phyloP scores from a whole-genome alignment of 1,140 invertebrate genomes.

The Orussus abietinus region DNA sequence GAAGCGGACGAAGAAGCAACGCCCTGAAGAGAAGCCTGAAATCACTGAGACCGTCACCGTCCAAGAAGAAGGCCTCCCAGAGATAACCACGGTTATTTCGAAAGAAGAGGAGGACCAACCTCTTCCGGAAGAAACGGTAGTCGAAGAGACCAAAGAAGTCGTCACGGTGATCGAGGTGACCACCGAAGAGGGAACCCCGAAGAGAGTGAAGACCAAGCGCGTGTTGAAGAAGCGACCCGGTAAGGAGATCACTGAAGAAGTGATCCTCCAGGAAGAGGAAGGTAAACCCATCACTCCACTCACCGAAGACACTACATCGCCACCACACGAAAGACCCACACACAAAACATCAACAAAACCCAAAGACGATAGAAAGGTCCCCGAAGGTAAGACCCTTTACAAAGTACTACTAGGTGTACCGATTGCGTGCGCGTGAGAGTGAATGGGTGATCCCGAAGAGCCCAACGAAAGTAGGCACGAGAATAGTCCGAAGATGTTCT shows the following conservation, averaged over 20 bases:
- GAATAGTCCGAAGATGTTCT: too few species aligned
- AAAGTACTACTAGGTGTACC: conserved; percentile 11
- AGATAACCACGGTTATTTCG: conserved; percentile 16
- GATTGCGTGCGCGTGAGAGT: too few species aligned
- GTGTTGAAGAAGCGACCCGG: conserved; percentile 18
- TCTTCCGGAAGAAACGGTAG: conserved; percentile 21
- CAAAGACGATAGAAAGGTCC: conserved; percentile 24
- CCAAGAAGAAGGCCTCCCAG: conserved; percentile 28
- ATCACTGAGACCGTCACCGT: conserved; percentile 30
- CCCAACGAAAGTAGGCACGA: too few species aligned
- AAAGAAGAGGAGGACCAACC: too few species aligned
- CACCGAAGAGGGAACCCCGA: conserved; percentile 40
- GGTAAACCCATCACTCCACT: conserved; percentile 36
- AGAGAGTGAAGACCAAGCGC: conserved; percentile 34
- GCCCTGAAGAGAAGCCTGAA: conserved; percentile 32
- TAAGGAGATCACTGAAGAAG: conserved; percentile 25
- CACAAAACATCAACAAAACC: conserved; percentile 31
- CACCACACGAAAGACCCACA: conserved; percentile 34
- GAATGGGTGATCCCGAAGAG: too few species aligned
- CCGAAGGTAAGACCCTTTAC: conserved; percentile 29
- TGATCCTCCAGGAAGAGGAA: too few species aligned
- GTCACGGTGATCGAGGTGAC: conserved; percentile 47
- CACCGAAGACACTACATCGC: conserved; percentile 31
- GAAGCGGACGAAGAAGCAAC: conserved; percentile 23
- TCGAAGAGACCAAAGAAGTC: conserved; percentile 47